Percentiles rank a stretch among this genome's conserved stretches.
phyloP scores from a whole-genome alignment of 2,113 vertebrate genomes.

The Alligator sinensis region DNA sequence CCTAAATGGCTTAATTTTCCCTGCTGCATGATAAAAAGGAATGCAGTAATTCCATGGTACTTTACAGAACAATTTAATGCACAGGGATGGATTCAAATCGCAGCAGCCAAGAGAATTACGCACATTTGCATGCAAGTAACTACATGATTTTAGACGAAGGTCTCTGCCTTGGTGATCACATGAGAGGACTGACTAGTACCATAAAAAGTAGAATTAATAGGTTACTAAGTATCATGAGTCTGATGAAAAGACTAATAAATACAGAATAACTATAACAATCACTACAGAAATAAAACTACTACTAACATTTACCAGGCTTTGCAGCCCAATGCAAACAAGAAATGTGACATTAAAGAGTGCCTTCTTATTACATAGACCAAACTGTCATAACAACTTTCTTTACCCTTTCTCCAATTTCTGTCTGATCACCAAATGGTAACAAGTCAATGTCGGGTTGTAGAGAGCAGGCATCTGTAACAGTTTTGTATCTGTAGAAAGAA shows the following conservation, averaged over 20 bases:
- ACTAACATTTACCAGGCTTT: background rate
- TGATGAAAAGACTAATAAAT: background rate
- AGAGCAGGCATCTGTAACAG: constrained; percentile 95
- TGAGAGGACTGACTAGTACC: no score
- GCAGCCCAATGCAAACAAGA: background rate
- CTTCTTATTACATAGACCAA: background rate
- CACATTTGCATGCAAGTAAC: background rate
- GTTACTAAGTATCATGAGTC: background rate
- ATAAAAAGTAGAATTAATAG: background rate
- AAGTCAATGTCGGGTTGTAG: constrained; percentile 98
- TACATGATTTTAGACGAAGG: background rate
- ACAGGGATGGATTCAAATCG: background rate
- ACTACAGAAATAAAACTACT: background rate
- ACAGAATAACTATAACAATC: background rate
- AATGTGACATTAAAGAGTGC: background rate
- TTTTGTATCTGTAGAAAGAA: constrained; percentile 89
- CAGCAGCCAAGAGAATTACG: background rate
- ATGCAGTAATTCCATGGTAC: background rate
- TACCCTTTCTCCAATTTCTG: constrained; percentile 99
- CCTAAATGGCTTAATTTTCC: background rate
- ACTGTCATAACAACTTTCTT: constrained; percentile 32
- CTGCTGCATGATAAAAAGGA: background rate
- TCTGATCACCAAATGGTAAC: constrained; percentile 96
- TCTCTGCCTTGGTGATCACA: background rate
- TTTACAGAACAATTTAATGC: background rate